A percentile compares a stretch with the other conserved stretches of the same genome.
Conservation (phyloP, 2,797 vertebrate genomes). For the Melopsittacus undulatus region DNA sequence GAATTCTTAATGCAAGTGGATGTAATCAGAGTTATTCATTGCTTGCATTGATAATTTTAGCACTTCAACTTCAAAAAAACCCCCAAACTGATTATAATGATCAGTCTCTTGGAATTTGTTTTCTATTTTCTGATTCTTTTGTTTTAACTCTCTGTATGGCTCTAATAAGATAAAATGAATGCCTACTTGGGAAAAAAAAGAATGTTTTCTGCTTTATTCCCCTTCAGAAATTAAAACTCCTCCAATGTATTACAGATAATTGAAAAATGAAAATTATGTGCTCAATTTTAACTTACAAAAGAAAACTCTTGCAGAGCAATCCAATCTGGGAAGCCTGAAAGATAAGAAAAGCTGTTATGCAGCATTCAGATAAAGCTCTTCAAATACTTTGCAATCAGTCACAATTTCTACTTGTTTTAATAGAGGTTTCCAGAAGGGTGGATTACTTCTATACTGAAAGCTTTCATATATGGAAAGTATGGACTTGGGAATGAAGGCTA, state of each 20-base stretch:
- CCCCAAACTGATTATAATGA: background rate
- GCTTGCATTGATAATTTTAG: background rate
- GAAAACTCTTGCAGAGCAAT: background rate
- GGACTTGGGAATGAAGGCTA: background rate
- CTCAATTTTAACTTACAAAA: background rate
- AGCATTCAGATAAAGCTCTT: background rate
- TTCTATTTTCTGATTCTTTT: slow-evolving; percentile 4
- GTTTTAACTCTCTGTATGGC: slow-evolving; percentile 8
- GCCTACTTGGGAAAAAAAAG: background rate
- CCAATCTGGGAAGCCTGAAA: background rate
- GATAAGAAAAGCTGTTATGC: background rate
- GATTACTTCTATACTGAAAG: background rate
- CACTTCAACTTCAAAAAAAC: background rate
- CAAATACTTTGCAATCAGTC: background rate
- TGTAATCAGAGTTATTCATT: slow-evolving; percentile 34
- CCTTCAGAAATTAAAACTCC: background rate
- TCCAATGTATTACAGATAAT: background rate
- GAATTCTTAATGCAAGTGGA: background rate
- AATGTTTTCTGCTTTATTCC: background rate
- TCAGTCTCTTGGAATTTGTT: slow-evolving; percentile 29
- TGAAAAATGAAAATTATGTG: background rate
- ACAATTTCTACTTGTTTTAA: background rate
- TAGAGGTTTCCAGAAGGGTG: background rate
- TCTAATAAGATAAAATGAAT: slow-evolving; percentile 24
- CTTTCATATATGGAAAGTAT: background rate